Evolutionary conservation across 1,140 invertebrate species (phyloP), one percentile per base, ranked within the genome.

Genomic region (Euschistus heros): DNA sequence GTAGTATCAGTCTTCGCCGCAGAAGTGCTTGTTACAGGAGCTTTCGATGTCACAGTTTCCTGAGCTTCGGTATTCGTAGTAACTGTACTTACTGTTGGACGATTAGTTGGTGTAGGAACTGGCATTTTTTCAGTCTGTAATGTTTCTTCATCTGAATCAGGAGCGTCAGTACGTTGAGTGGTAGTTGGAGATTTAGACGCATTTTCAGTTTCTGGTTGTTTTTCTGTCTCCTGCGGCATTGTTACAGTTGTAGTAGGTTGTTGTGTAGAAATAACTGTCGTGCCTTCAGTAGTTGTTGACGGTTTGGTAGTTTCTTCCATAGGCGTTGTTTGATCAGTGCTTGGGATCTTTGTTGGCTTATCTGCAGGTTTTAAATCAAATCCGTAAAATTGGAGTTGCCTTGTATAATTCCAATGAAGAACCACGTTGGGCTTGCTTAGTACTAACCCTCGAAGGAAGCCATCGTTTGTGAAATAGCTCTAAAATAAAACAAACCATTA

Each of bases 381-480:
- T 1, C 88, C 87, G 70, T 90, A 90, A 74, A 89, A 89, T 65
- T 80, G 77, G 18, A 91, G 74, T 37, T 88, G 77, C 22, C 82
- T 80, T 72, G 84, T 82, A 70, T 88, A 91, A 27, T 82, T 81
- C 14, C 81, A 77, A 24, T 81, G 82, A 30, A 91, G 80, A 4
- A 80, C 84, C 0, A 88, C 84, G 72, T 88, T 86, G 69, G 87
- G 84, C 55, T 84, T 84, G 72, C 85, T 91, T 22, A 91, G 75
- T 2, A 86, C 86, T 60, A 91, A 73, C 1, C 88, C 88, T 8
- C 86, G 86, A 0, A 90, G 75, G 64, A 89, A 89, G 26, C 88
- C 87, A 70, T 90, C 85, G 67, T 84, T 81, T 1, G 86, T 84
- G 63, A 91, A 86, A 72, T 91, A 91, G 30, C 84, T 89, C 88